phyloP scores from a whole-genome alignment of 2,113 vertebrate species.

The Phycodurus eques region DNA sequence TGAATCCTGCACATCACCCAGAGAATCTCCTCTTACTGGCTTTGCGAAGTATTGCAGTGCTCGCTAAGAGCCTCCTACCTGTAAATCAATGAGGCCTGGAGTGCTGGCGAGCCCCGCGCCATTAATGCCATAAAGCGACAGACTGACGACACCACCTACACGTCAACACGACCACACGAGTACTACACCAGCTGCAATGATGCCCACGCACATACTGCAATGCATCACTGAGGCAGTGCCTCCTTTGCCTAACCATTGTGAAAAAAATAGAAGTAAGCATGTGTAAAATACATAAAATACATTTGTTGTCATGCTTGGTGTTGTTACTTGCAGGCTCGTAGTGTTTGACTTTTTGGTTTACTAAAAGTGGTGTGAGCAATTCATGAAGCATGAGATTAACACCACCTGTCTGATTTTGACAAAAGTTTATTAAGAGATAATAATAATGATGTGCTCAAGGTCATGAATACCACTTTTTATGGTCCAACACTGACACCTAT shows the following conservation, averaged over 20 bases:
- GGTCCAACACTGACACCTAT: constrained; percentile 66
- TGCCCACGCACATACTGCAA: constrained; percentile 27
- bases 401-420: constrained; percentile 39
- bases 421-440: constrained; percentile 21
- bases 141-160: constrained; percentile 48
- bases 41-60: constrained; percentile 50
- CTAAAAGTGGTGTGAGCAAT: constrained; percentile 6
- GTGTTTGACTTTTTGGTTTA: neutral
- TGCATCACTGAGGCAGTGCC: constrained; percentile 25
- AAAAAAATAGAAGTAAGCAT: constrained; percentile 32
- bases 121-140: constrained; percentile 61
- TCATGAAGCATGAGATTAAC: constrained; percentile 21
- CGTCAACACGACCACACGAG: constrained; percentile 39
- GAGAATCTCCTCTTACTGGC: constrained; percentile 45
- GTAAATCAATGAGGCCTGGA: constrained; percentile 57
- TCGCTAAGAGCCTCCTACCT: constrained; percentile 50
- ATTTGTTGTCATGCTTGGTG: neutral
- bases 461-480: constrained; percentile 32
- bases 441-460: constrained; percentile 37
- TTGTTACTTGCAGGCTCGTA: neutral
- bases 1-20: constrained; percentile 58
- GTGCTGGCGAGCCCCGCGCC: constrained; percentile 53
- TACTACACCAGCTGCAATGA: constrained; percentile 26
- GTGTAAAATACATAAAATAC: constrained; percentile 12
- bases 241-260: constrained; percentile 14